Evolutionary conservation across 2,888 invertebrate genomes (phyloP), one percentile per base, ranked within the genome.

Genomic region (Altica lythri): DNA sequence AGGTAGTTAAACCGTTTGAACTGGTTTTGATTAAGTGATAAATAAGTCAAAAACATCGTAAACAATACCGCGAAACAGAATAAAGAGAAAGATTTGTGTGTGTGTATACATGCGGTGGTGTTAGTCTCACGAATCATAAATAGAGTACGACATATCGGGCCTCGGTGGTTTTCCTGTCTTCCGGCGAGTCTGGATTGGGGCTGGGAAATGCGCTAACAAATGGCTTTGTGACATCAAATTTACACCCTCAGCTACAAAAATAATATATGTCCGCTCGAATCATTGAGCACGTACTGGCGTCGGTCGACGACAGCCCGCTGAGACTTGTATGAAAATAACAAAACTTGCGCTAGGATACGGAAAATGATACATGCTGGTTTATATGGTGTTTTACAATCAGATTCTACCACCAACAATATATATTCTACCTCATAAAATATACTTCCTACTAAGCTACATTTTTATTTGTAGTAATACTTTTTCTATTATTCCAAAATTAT

Each of bases 141-240:
- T 74, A 74, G 68, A 73, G 69, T 70, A 74, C 74, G 75, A 75
- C 75, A 73, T 71, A 74, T 75, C 74, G 74, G 73, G 72, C 67
- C 69, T 70, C 67, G 70, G 72, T 69, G 72, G 75, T 74, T 75
- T 76, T 76, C 73, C 74, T 72, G 73, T 69, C 70, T 70, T 68
- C 70, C 70, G 70, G 70, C 71, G 68, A 69, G 70, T 68, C 70
- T 71, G 72, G 71, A 70, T 70, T 70, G 70, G 68, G 69, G 70
- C 69, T 71, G 72, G 73, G 72, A 73, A 70, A 68, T 67, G 70
- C 68, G 72, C 72, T 74, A 75, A 75, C 75, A 74, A 75, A 75
- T 75, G 74, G 74, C 74, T 73, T 71, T 74, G 75, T 73, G 75
- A 75, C 75, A 75, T 75, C 73, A 75, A 75, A 75, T 75, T 75